phyloP scores from a whole-genome alignment of 2,888 invertebrate species.

The Stegophylla sp. region DNA sequence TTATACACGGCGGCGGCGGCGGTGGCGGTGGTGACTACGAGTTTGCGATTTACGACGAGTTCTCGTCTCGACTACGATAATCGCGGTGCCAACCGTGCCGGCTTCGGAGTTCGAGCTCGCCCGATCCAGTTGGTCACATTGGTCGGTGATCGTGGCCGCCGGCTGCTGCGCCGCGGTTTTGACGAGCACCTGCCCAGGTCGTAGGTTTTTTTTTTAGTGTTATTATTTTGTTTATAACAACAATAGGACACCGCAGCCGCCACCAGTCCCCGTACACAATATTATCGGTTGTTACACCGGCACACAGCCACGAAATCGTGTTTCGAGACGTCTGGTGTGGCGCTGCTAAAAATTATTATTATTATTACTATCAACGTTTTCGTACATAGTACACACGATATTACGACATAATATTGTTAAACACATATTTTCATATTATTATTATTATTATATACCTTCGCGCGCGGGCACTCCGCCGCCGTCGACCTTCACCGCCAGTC shows the following conservation, averaged over 20 bases:
- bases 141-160: neutral
- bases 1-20: neutral
- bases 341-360: no score
- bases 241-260: neutral
- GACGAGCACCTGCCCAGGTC: neutral
- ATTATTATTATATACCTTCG: neutral
- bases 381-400: neutral
- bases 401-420: no score
- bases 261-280: no score
- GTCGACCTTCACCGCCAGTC: neutral
- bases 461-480: neutral
- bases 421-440: no score
- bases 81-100: neutral
- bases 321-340: no score
- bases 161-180: neutral
- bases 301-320: neutral
- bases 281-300: neutral
- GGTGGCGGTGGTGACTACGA: neutral
- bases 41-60: neutral
- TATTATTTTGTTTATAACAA: no score
- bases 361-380: no score
- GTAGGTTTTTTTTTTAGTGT: neutral
- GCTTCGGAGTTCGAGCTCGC: neutral
- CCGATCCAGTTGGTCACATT: neutral
- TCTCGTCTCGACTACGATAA: neutral